Evolutionary conservation across 1,140 invertebrate genomes (phyloP).

Genomic region (Psilanteris sp.): DNA sequence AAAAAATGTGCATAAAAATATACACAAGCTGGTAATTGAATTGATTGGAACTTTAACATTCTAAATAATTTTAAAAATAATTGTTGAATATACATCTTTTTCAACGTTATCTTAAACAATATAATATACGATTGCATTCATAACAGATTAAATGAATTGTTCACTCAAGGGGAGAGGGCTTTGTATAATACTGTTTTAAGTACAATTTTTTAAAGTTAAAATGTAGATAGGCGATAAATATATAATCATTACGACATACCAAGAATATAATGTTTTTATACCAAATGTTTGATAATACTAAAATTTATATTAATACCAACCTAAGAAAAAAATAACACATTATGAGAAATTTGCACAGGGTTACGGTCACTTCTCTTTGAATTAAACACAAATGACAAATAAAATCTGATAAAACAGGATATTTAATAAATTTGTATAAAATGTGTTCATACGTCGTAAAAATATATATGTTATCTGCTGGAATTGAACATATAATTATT

Average conservation of each 20-base stretch:
- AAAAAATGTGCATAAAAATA: too few species aligned
- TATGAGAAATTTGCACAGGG: conserved; percentile 33
- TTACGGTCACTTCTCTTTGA: not conserved
- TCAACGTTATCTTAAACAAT: too few species aligned
- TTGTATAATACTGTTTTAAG: conserved; percentile 1
- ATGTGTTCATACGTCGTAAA: too few species aligned
- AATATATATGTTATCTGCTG: too few species aligned
- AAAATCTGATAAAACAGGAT: not conserved
- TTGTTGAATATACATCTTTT: too few species aligned
- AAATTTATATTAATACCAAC: not conserved
- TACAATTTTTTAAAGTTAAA: conserved; percentile 1
- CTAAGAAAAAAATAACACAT: not conserved
- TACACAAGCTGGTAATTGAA: too few species aligned
- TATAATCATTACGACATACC: not conserved
- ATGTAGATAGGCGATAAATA: not conserved
- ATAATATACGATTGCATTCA: not conserved
- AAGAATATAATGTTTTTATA: conserved; percentile 17
- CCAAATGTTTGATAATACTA: conserved; percentile 17
- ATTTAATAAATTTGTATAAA: not conserved
- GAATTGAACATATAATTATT: too few species aligned
- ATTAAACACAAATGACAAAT: too few species aligned
- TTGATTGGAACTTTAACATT: too few species aligned
- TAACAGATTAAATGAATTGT: not conserved
- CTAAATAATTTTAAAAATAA: too few species aligned
- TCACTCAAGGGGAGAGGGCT: too few species aligned